phyloP scores from a whole-genome alignment of 2,888 invertebrate genomes.

The Agrypnus murinus region DNA sequence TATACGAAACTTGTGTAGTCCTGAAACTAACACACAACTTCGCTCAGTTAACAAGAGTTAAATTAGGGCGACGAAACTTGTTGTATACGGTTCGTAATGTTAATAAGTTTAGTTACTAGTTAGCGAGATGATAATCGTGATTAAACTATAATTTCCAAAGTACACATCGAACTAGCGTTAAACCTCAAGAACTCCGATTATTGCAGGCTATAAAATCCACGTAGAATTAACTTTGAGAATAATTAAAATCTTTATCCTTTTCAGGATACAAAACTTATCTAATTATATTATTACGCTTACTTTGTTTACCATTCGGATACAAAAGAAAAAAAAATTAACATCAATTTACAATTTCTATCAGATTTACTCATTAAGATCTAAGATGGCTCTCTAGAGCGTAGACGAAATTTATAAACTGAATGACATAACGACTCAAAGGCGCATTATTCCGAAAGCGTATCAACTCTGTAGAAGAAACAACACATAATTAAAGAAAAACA shows the following conservation, averaged over 20 bases:
- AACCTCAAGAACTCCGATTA: constrained; percentile 12
- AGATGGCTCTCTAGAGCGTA: constrained; percentile 4
- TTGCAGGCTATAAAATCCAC: background rate
- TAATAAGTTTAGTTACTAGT: constrained; percentile 36
- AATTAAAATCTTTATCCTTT: too few relatives aligned
- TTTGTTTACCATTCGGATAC: background rate
- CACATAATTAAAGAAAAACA: constrained; percentile 34
- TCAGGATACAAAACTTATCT: too few relatives aligned
- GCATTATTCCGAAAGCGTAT: constrained; percentile 19
- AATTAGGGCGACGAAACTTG: constrained; percentile 24
- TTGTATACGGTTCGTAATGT: constrained; percentile 27
- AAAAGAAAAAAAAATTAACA: background rate
- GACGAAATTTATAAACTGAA: constrained; percentile 20
- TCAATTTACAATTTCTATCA: constrained; percentile 17
- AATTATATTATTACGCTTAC: too few relatives aligned
- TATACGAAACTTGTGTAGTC: constrained; percentile 15
- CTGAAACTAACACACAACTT: constrained; percentile 21
- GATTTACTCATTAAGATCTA: constrained; percentile 8
- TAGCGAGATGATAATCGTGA: constrained; percentile 24
- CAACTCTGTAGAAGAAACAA: constrained; percentile 5
- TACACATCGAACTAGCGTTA: constrained; percentile 22
- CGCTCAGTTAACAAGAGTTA: constrained; percentile 30
- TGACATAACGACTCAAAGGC: constrained; percentile 16
- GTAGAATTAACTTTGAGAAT: background rate
- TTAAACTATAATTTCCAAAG: constrained; percentile 28